A percentile compares a stretch with the other conserved stretches of the same genome.
Conservation (phyloP, 1,140 invertebrate genomes). For the Brachionus manjavacas region DNA sequence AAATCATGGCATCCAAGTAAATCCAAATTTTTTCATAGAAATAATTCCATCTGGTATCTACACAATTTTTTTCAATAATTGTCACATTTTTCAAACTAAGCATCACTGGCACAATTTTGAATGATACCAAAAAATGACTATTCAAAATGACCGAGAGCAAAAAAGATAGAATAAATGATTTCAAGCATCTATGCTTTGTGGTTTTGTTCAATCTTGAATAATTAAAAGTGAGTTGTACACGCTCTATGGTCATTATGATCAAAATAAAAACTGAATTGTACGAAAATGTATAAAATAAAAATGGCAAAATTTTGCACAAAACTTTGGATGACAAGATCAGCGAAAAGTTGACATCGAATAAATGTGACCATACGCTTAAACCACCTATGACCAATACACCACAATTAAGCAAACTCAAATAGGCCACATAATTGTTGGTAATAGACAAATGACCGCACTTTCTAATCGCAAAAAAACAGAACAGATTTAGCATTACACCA, state of each 20-base stretch:
- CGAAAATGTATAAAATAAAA: slow-evolving; percentile 11
- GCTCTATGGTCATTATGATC: neutral
- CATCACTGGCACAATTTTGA: neutral
- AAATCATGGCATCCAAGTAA: neutral
- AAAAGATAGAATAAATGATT: neutral
- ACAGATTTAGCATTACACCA: neutral
- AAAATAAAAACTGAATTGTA: neutral
- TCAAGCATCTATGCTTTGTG: neutral
- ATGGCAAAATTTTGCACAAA: neutral
- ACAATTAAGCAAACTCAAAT: neutral
- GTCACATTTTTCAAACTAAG: neutral
- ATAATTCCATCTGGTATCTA: neutral
- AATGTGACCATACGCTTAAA: neutral
- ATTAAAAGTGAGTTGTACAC: neutral
- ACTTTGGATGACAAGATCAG: neutral
- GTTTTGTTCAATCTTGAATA: neutral
- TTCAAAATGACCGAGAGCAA: neutral
- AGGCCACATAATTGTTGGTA: neutral
- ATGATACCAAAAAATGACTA: neutral
- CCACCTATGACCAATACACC: neutral
- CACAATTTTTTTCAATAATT: neutral
- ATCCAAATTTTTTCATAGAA: slow-evolving; percentile 4
- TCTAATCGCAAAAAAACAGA: neutral
- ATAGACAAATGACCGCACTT: neutral
- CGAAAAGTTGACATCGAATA: neutral